Conservation (phyloP, 2,113 vertebrate genomes). For the Trachemys scripta region DNA sequence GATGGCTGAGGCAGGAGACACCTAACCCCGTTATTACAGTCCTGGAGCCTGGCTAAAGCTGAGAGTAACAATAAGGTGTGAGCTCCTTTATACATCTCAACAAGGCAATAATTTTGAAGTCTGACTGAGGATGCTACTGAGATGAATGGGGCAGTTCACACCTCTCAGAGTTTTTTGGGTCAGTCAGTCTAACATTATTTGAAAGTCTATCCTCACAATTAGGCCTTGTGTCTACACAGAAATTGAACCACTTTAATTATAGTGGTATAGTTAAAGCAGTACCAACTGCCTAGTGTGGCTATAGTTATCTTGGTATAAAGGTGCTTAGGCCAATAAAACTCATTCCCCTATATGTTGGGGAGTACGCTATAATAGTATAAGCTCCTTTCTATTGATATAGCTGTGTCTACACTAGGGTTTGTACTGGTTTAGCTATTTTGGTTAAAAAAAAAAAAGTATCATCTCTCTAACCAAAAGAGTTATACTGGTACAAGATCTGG, state of each 20-base stretch:
- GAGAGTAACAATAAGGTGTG: no score
- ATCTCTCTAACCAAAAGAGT: not conserved
- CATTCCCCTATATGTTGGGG: not conserved
- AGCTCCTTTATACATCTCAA: no score
- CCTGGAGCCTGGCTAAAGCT: not conserved
- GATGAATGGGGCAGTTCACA: not conserved
- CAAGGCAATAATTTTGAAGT: not conserved
- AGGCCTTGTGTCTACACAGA: no score
- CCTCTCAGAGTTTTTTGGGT: not conserved
- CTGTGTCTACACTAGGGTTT: not conserved
- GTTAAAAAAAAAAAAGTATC: not conserved
- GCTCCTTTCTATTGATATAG: not conserved
- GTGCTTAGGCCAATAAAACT: not conserved
- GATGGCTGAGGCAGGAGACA: not conserved
- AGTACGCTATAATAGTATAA: no score
- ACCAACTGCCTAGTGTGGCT: not conserved
- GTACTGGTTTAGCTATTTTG: not conserved
- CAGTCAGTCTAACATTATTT: not conserved
- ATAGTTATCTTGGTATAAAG: not conserved
- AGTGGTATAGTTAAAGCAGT: not conserved
- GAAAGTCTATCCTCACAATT: not conserved
- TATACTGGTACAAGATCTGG: not conserved
- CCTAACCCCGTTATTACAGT: rapidly evolving
- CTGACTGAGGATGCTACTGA: no score
- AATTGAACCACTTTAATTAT: not conserved